These are phyloP conservation scores for Pardalotus punctatus DNA, from an alignment of 2,113 vertebrate species.

Conservation along the genomic window DNA sequence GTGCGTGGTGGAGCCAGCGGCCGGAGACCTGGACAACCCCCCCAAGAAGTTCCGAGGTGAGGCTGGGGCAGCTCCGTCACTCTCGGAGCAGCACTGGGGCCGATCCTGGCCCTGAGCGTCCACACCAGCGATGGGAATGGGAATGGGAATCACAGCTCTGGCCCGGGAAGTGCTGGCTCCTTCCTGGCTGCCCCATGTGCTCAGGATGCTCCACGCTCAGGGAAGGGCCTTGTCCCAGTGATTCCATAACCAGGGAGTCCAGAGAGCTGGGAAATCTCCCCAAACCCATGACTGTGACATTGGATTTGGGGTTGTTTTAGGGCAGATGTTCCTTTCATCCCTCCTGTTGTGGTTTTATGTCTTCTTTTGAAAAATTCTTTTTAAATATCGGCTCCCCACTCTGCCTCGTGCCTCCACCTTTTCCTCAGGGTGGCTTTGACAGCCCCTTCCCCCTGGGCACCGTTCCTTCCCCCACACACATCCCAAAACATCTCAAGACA, in stretches of 20 bases:
- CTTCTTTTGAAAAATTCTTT: accelerated
- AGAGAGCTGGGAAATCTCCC: neutral
- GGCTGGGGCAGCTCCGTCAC: neutral
- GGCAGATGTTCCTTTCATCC: neutral
- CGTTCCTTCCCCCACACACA: neutral
- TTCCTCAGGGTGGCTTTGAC: neutral
- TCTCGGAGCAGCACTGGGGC: accelerated
- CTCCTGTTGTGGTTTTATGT: neutral
- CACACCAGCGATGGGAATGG: accelerated
- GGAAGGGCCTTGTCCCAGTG: accelerated
- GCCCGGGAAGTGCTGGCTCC: neutral
- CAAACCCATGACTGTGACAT: accelerated
- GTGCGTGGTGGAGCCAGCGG: slow-evolving; percentile 91
- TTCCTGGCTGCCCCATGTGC: accelerated
- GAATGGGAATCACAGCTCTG: neutral
- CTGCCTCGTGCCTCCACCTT: neutral
- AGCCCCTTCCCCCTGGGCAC: too few relatives aligned
- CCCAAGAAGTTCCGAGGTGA: slow-evolving; percentile 98
- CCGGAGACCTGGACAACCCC: slow-evolving; percentile 92
- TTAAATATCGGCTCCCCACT: accelerated
- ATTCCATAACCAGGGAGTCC: accelerated
- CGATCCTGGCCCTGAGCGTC: accelerated
- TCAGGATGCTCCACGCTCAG: accelerated
- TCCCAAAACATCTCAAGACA: neutral
- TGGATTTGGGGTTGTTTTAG: neutral